Evolutionary conservation across 2,113 vertebrate genomes (phyloP).

Genomic region (Acrocephalus kingi): DNA sequence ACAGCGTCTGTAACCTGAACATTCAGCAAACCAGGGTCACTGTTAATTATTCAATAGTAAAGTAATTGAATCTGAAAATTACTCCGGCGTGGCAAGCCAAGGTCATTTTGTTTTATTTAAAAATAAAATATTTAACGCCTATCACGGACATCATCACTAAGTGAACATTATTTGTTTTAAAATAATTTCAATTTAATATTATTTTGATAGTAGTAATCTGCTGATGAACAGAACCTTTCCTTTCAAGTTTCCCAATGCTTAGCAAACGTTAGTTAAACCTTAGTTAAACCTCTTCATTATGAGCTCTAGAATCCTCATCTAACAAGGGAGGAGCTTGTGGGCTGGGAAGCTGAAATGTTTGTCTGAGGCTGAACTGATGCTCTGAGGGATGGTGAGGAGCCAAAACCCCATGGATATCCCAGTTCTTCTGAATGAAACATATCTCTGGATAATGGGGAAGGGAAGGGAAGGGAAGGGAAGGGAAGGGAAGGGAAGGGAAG

Average conservation of each 20-base stretch:
- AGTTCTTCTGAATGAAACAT: neutral
- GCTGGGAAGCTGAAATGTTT: neutral
- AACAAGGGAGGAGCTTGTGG: neutral
- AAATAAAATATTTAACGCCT: neutral
- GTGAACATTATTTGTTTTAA: neutral
- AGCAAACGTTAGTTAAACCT: neutral
- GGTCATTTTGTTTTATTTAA: neutral
- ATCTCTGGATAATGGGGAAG: neutral
- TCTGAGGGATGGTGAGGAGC: neutral
- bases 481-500: too few species aligned
- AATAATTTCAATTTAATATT: neutral
- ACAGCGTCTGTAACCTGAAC: neutral
- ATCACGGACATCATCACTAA: neutral
- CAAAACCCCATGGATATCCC: neutral
- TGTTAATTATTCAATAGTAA: conserved; percentile 32
- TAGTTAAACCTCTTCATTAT: neutral
- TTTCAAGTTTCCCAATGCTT: neutral
- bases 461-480: too few species aligned
- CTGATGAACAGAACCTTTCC: neutral
- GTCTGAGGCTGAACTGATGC: neutral
- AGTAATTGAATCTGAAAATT: conserved; percentile 20
- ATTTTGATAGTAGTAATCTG: neutral
- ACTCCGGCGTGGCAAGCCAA: neutral
- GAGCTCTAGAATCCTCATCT: neutral
- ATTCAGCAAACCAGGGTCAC: neutral